These are phyloP conservation scores for Rhagoletis pomonella DNA, from an alignment of 1,140 invertebrate genomes.

Conservation along the genomic window DNA sequence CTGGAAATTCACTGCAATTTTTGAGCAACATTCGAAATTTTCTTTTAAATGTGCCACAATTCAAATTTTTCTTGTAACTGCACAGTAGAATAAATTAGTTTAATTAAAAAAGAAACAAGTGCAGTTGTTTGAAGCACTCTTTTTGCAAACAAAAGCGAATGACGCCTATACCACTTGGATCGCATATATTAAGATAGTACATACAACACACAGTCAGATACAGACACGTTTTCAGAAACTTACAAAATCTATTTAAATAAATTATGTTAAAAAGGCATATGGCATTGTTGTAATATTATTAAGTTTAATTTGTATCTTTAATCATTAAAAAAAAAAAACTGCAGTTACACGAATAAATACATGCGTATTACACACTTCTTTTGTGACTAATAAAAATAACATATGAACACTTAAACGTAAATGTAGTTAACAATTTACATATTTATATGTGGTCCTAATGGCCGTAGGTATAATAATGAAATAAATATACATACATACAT, in stretches of 20 bases:
- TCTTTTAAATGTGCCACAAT: conserved; percentile 46
- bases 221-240: not conserved
- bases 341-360: not conserved
- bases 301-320: not conserved
- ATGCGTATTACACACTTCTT: not conserved
- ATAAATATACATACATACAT: not conserved
- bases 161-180: not conserved
- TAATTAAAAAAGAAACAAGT: not conserved
- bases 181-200: not conserved
- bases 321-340: not conserved
- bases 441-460: not conserved
- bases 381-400: conserved; percentile 7
- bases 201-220: not conserved
- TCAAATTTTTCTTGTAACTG: not conserved
- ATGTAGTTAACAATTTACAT: conserved; percentile 46
- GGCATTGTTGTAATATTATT: not conserved
- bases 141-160: not conserved
- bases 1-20: not conserved
- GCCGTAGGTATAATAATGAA: not conserved
- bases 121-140: not conserved
- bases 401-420: not conserved
- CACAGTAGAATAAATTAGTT: not conserved
- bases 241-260: not conserved
- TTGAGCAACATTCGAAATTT: not conserved
- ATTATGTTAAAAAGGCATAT: not conserved